Conservation (phyloP, 2,113 vertebrate genomes). For the Calypte anna region DNA sequence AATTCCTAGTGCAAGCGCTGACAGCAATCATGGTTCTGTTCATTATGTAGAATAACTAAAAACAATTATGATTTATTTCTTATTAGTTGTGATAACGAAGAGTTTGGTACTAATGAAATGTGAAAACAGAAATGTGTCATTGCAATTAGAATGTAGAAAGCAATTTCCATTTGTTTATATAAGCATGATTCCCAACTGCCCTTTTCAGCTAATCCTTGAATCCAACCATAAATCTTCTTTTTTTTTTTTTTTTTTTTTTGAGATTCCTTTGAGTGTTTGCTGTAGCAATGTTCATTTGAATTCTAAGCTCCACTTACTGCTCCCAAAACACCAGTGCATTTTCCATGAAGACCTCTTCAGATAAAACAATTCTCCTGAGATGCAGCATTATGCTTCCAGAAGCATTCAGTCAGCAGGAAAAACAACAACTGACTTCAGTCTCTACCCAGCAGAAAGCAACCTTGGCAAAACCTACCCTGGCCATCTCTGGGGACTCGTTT, state of each 20-base stretch:
- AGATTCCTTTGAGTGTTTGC: neutral
- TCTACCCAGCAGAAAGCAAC: neutral
- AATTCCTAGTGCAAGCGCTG: neutral
- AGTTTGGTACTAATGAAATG: conserved; percentile 20
- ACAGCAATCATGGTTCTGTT: conserved; percentile 3
- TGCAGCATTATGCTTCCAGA: neutral
- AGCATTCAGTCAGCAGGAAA: neutral
- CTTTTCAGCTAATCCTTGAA: neutral
- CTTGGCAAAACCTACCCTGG: neutral
- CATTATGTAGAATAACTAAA: conserved; percentile 27
- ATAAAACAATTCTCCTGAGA: neutral
- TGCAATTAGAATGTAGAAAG: neutral
- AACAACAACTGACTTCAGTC: neutral
- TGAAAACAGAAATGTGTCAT: neutral
- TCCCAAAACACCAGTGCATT: neutral
- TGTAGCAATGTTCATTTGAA: neutral
- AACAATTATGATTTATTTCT: conserved; percentile 36
- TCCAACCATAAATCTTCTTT: neutral
- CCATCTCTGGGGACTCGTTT: neutral
- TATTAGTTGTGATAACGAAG: conserved; percentile 22
- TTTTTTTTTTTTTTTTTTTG: neutral
- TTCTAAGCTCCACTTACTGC: neutral
- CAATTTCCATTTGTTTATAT: neutral
- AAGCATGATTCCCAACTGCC: neutral
- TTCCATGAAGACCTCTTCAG: neutral